Evolutionary conservation across 1,140 invertebrate species (phyloP), one percentile per base, ranked within the genome.

Genomic region (Lanistes nyassanus): DNA sequence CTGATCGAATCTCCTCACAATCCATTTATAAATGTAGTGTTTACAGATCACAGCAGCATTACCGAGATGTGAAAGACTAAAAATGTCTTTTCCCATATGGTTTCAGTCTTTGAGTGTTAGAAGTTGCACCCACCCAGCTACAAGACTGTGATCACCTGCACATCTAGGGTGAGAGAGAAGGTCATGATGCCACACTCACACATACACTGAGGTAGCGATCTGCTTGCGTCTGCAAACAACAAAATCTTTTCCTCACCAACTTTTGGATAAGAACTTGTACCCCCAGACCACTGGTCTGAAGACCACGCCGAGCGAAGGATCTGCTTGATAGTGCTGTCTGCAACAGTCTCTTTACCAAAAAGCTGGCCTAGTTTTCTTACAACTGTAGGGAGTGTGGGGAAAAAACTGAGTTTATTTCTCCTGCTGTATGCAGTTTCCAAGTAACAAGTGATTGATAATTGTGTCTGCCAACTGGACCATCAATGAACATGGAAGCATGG

Each of bases 291-390:
- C 19, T 68, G 60, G 75, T 83, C 80, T 36, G 79, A 68, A n/a
- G 69, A 72, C 83, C 83, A 85, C 16, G 77, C 53, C 31, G 82
- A 82, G 31, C 76, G 34, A 62, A 72, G 31, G 34, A 85, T 76
- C 21, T 55, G 55, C 13, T 75, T 76, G n/a, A 85, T 76, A 37
- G 76, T 78, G 58, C 74, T 73, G 26, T 42, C 62, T 7, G 67
- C 68, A 3, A 84, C 79, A 9, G 56, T 51, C 5, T 81, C 79
- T 26, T 74, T 71, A 47, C 81, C 81, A 80, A 83, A 85, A 56
- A 83, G 55, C 51, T 76, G 66, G 67, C 60, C 70, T 19, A 85
- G 69, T 11, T 79, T 74, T 67, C 67, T 31, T 11, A 79, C 19
- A 31, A 79, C 83, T 81, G 62, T n/a, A n/a, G n/a, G n/a, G n/a